These are phyloP conservation scores for Porites australiensis DNA, from an alignment of 64 coral and sea anemone genomes.

Conservation along the genomic window DNA sequence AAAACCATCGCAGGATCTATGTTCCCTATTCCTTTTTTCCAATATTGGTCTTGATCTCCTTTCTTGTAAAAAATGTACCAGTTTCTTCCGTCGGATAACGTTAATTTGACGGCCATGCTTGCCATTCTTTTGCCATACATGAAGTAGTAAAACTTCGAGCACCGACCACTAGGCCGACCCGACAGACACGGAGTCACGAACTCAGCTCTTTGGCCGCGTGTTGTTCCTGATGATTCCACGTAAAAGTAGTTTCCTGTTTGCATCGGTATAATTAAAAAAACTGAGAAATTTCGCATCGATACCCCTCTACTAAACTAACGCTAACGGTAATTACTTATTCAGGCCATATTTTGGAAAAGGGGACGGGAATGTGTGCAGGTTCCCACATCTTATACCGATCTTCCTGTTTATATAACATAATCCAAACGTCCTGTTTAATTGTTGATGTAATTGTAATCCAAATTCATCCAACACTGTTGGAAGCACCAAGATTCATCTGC, in stretches of 20 bases:
- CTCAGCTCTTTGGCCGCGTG: slow-evolving; percentile 36
- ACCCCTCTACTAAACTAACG: too few relatives aligned
- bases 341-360: too few relatives aligned
- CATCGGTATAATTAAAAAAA: too few relatives aligned
- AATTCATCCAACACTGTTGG: too few relatives aligned
- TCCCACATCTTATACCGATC: too few relatives aligned
- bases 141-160: slow-evolving; percentile 70
- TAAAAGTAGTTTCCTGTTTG: slow-evolving; percentile 65
- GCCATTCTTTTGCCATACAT: slow-evolving; percentile 75
- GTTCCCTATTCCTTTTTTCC: slow-evolving; percentile 43
- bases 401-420: too few relatives aligned
- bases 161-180: slow-evolving; percentile 39
- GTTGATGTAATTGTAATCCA: too few relatives aligned
- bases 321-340: too few relatives aligned
- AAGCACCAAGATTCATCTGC: too few relatives aligned
- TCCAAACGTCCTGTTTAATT: too few relatives aligned
- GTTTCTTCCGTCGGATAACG: neutral
- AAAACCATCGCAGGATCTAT: slow-evolving; percentile 22
- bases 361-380: too few relatives aligned
- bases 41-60: slow-evolving; percentile 52
- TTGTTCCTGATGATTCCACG: slow-evolving; percentile 63
- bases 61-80: slow-evolving; percentile 48
- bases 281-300: too few relatives aligned
- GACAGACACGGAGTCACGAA: slow-evolving; percentile 45
- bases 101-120: neutral